Base-by-base conservation (phyloP, 2,113 vertebrate species). In the Melanotaenia duboulayi region DNA sequence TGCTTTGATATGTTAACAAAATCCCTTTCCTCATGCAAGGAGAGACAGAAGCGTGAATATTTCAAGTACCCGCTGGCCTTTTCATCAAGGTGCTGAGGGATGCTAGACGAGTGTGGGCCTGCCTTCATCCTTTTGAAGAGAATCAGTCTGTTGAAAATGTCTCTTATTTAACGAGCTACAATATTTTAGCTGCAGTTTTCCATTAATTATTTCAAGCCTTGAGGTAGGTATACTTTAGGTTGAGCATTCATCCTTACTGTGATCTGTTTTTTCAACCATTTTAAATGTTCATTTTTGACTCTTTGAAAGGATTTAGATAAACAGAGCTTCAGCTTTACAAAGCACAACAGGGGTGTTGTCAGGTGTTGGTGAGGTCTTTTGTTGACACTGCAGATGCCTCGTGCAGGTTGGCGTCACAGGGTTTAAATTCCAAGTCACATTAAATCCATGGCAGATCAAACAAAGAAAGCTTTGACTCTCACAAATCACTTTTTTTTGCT, bases 101-200 rank as follows among this genome's bases (percentile, higher is more conserved):
- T 86, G 74, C 58, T 52, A 19, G 85, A 77, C 87, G 46, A 90
- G 92, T 88, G 80, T 14, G n/a, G 88, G 46, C 91, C 81, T 90
- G 92, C 72, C 84, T 68, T 68, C 82, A 74, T 81, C 50, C 17
- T 9, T 65, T 54, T 75, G 13, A 78, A 66, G 50, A 32, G 62
- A 79, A 42, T 54, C 56, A 23, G 42, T 52, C 74, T 61, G 48
- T 62, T 68, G 58, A 81, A 81, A 61, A 69, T 61, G 51, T 65
- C 42, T 86, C 61, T 48, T 70, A 71, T 76, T 81, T 67, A 73
- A 64, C 16, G 56, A 49, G 46, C 48, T 24, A 23, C 20, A 14
- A 19, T 67, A 51, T 76, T 80, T 78, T 28, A 37, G 12, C 8
- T 63, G 44, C 25, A 55, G 40, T 77, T 77, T 82, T 57, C 50